Evolutionary conservation across 2,113 vertebrate genomes (phyloP), one percentile per base, ranked within the genome.

Genomic region (Cryptotis parvus): DNA sequence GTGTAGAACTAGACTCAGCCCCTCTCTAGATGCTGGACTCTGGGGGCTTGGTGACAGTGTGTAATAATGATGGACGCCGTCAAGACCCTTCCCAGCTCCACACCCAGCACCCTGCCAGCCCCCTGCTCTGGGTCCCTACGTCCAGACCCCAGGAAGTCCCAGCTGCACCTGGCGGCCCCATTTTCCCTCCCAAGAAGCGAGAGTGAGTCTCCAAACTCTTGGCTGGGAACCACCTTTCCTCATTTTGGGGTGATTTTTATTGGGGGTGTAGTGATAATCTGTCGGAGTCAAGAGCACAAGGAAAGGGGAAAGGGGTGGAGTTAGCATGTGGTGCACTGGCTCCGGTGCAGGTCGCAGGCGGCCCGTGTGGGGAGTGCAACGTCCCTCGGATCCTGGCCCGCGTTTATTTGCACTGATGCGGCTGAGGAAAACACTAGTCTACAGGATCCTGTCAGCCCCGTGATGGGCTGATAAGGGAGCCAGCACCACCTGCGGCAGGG

Each of bases 381-480:
- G 84, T 95, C 94, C 89, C 84, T 91, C 69, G 79, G 66, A 74
- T 95, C 49, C 58, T 78, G 35, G 63, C 74, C 75, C 68, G 79
- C 74, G 85, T 96, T 96, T 97, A 94, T 96, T 96, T 96, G 91
- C 92, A 96, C 95, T 94, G 94, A 96, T 97, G 95, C 82, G 11
- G 73, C 4, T 3, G 91, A 89, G 91, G 68, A 85, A 95, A 95
- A 81, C 89, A 72, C 24, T 85, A 79, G 89, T 92, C 87, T 24
- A 2, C 1, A 2, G 55, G 87, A 73, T 86, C 87, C 37, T 58
- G 52, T 73, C 66, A 94, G 89, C 82, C 39, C 35, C 87, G 84
- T 70, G 95, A 94, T 94, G 79, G 76, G 4, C 78, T 61, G 95
- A 94, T 96, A 96, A 95, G 74, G 66, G 75, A 49, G 83, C 76